These are phyloP conservation scores for Salmo trutta DNA, from an alignment of 2,797 vertebrate species.

Conservation along the genomic window DNA sequence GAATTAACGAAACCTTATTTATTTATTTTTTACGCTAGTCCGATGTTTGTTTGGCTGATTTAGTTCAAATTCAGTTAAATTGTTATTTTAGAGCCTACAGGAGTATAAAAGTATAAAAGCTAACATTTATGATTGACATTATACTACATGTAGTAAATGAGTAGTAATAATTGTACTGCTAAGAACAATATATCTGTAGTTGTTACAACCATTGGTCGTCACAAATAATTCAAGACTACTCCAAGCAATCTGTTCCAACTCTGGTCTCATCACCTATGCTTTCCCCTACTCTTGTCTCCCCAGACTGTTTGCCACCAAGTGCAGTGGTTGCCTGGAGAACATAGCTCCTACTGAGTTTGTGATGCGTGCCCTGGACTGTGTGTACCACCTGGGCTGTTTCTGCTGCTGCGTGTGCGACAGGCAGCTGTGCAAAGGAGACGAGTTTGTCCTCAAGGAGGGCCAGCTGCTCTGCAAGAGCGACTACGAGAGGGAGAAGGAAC, in stretches of 20 bases:
- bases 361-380: slow-evolving; percentile 96
- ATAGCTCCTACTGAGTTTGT: slow-evolving; percentile 97
- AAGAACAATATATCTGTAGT: background rate
- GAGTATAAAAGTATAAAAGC: background rate
- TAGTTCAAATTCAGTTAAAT: background rate
- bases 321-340: slow-evolving; percentile 98
- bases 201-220: background rate
- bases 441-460: slow-evolving; percentile 98
- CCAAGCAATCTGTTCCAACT: background rate
- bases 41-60: background rate
- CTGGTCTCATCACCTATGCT: background rate
- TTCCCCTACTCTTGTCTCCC: background rate
- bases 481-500: slow-evolving; percentile 97
- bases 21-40: background rate
- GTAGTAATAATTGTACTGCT: background rate
- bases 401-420: slow-evolving; percentile 98
- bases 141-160: background rate
- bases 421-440: slow-evolving; percentile 94
- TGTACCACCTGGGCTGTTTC: slow-evolving; percentile 98
- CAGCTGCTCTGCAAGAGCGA: slow-evolving; percentile 97
- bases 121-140: background rate
- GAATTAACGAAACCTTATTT: background rate
- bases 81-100: background rate
- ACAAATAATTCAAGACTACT: background rate
- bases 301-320: slow-evolving; percentile 96